These are phyloP conservation scores for Yoshiicerus persimilis DNA, from an alignment of 1,140 invertebrate genomes.

Conservation along the genomic window DNA sequence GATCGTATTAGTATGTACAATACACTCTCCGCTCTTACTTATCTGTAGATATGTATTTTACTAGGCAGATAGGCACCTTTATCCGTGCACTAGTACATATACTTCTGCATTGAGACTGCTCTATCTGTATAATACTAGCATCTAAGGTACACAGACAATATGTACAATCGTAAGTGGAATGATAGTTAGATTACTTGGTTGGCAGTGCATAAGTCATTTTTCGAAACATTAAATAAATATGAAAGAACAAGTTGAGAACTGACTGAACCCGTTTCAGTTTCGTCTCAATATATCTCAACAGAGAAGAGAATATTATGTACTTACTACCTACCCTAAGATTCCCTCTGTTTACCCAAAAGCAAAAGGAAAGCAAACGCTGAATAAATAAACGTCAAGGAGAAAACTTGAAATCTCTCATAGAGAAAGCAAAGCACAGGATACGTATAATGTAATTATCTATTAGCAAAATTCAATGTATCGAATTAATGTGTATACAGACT, in stretches of 20 bases:
- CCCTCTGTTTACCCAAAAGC: neutral
- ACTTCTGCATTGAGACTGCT: neutral
- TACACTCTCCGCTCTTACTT: neutral
- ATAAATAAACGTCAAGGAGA: constrained; percentile 1
- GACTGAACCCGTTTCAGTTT: neutral
- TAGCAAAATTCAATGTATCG: constrained; percentile 16
- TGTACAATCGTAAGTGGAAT: neutral
- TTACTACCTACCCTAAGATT: neutral
- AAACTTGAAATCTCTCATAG: constrained; percentile 9
- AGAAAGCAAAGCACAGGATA: neutral
- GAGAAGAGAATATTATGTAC: neutral
- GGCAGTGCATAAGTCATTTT: constrained; percentile 16
- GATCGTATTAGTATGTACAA: neutral
- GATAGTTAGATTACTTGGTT: constrained; percentile 14
- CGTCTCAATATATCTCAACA: neutral
- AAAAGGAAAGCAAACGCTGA: neutral
- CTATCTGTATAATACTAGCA: too few relatives aligned
- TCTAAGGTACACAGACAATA: neutral
- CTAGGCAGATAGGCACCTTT: neutral
- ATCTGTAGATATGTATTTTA: neutral
- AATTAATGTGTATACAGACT: constrained; percentile 21
- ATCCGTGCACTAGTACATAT: neutral
- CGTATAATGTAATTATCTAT: constrained; percentile 21
- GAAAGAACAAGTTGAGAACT: neutral
- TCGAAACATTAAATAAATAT: constrained; percentile 12